phyloP scores from a whole-genome alignment of 1,140 invertebrate genomes.

The Bombus superbus region DNA sequence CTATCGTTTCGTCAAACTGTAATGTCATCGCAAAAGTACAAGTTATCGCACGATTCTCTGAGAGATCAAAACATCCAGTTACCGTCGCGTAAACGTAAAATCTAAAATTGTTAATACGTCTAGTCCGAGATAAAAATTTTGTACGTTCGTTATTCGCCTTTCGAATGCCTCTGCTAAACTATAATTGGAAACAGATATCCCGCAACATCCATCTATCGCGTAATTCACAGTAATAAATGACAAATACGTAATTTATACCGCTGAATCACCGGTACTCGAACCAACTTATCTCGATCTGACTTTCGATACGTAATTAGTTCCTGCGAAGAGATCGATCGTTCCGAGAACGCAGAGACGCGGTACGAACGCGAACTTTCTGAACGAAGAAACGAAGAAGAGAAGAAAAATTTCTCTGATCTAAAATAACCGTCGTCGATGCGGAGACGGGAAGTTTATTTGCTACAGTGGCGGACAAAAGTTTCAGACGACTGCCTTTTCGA shows the following conservation, averaged over 20 bases:
- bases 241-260: not conserved
- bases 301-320: conserved; percentile 29
- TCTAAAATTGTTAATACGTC: too few species aligned
- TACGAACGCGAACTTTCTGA: not conserved
- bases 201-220: not conserved
- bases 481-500: too few species aligned
- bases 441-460: conserved; percentile 26
- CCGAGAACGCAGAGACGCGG: not conserved
- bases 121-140: not conserved
- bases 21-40: too few species aligned
- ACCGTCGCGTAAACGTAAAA: too few species aligned
- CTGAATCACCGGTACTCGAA: not conserved
- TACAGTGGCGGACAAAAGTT: too few species aligned
- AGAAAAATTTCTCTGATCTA: conserved; percentile 18
- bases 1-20: too few species aligned
- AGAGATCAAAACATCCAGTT: too few species aligned
- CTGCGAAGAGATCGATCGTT: conserved; percentile 18
- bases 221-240: not conserved
- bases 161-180: not conserved
- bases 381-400: not conserved
- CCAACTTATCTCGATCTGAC: not conserved
- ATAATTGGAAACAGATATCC: not conserved
- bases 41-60: too few species aligned
- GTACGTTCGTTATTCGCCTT: not conserved
- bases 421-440: conserved; percentile 10